Evolutionary conservation across 2,113 vertebrate genomes (phyloP), one percentile per base, ranked within the genome.

Genomic region (Marcusenius ussheri): DNA sequence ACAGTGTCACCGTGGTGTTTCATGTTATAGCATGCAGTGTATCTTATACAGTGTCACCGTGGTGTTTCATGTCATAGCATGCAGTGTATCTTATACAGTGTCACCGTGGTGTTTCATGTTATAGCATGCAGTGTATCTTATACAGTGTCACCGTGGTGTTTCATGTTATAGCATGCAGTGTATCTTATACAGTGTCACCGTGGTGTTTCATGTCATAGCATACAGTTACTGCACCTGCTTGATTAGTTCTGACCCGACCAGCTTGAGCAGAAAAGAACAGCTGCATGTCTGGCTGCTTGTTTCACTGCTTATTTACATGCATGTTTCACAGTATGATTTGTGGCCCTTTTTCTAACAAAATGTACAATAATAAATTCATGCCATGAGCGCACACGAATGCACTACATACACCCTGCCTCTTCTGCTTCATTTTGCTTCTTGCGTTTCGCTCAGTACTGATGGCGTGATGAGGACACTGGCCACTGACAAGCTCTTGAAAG

Each of bases 391-490:
- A 77, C 70, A 77, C 15, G 1, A 0, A 17, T 3, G 31, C 35
- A 17, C 70, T 39, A 15, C 31, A 19, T 39, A 15, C 15, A 80
- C 42, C 2, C 15, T 80, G 35, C 2, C 13, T 19, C 74, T 80
- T 42, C n/a, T 51, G n/a, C 39, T 8, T 70, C 8, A 53, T 53
- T 87, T 7, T 56, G 50, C 17, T 27, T 90, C 10, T 70, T 70
- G 51, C 91, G n/a, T 83, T 11, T 92, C 84, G 91, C 15, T 0
- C 88, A 99, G 98, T 74, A 97, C 98, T 80, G 98, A 99, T 1
- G 98, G 98, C 47, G 98, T 99, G 45, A 99, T 99, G 98, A 97
- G 98, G 93, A 99, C 97, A 66, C 99, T 99, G 98, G 97, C 95
- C 93, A 97, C 98, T 21, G 98, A 99, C 92, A 99, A 99, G 95